These are phyloP conservation scores for Hemaris fuciformis DNA, from an alignment of 2,888 invertebrate species.

Conservation along the genomic window DNA sequence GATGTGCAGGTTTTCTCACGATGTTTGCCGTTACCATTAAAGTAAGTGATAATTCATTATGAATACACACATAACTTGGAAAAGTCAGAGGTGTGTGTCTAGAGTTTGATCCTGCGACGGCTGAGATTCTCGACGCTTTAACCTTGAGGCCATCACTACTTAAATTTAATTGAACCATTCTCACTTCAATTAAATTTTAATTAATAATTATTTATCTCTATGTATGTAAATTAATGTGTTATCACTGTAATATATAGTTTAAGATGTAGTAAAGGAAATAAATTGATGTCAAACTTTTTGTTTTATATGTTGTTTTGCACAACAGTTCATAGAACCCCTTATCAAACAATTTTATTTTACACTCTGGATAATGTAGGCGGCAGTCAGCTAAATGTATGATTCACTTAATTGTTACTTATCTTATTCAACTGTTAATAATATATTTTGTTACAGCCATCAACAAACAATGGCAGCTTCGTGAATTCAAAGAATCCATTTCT, in stretches of 20 bases:
- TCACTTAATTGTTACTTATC: neutral
- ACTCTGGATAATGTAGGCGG: constrained; percentile 14
- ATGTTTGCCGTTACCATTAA: no score
- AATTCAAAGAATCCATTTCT: constrained; percentile 77
- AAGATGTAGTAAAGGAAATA: constrained; percentile 38
- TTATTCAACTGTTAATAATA: neutral
- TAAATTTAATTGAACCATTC: no score
- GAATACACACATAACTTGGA: no score
- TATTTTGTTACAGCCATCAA: constrained; percentile 48
- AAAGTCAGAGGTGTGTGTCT: no score
- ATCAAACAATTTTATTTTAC: constrained; percentile 24
- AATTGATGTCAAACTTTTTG: constrained; percentile 25
- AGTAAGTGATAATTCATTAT: no score
- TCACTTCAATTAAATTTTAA: no score
- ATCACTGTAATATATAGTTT: neutral
- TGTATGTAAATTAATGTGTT: neutral
- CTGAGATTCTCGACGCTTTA: no score
- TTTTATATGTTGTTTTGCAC: constrained; percentile 30
- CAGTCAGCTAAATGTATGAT: neutral
- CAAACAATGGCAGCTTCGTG: constrained; percentile 63
- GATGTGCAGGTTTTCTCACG: no score
- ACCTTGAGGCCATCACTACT: no score
- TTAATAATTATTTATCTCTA: no score
- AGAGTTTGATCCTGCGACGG: no score
- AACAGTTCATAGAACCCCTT: constrained; percentile 41